Conservation (phyloP, 2,888 invertebrate species). For the Lasius fuliginosus region DNA sequence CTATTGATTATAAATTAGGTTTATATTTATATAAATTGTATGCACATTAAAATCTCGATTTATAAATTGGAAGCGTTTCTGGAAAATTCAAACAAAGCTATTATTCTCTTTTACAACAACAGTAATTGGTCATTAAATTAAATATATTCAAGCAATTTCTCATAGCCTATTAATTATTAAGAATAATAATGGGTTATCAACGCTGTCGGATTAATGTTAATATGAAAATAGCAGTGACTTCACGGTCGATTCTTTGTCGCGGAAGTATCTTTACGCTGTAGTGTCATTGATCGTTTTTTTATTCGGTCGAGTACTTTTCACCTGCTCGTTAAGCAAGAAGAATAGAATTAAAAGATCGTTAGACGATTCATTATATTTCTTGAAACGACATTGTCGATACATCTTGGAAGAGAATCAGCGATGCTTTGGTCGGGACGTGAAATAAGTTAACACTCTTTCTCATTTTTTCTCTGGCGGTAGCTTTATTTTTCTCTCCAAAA, state of each 20-base stretch:
- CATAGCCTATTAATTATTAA: constrained; percentile 32
- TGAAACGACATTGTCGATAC: constrained; percentile 31
- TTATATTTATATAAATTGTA: constrained; percentile 33
- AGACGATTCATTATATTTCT: constrained; percentile 42
- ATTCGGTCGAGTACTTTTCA: constrained; percentile 28
- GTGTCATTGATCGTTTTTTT: constrained; percentile 19
- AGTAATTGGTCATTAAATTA: constrained; percentile 39
- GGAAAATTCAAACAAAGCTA: constrained; percentile 17
- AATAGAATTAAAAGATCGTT: constrained; percentile 33
- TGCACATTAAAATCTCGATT: constrained; percentile 23
- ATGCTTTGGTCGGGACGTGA: constrained; percentile 8
- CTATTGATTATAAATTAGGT: constrained; percentile 34
- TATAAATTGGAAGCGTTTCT: constrained; percentile 20
- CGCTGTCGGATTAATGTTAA: constrained; percentile 28
- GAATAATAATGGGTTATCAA: constrained; percentile 26
- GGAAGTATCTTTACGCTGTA: constrained; percentile 32
- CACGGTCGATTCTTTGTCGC: background rate
- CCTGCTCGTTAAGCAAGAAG: constrained; percentile 36
- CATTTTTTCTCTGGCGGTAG: background rate
- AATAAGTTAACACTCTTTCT: constrained; percentile 21
- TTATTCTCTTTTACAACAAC: constrained; percentile 31
- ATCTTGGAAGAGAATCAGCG: constrained; percentile 10
- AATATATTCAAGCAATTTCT: constrained; percentile 33
- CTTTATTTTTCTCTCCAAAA: constrained; percentile 1
- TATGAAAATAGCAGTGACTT: constrained; percentile 18